Evolutionary conservation across 2,888 invertebrate species (phyloP).

Genomic region (Caenorhabditis panamensis): DNA sequence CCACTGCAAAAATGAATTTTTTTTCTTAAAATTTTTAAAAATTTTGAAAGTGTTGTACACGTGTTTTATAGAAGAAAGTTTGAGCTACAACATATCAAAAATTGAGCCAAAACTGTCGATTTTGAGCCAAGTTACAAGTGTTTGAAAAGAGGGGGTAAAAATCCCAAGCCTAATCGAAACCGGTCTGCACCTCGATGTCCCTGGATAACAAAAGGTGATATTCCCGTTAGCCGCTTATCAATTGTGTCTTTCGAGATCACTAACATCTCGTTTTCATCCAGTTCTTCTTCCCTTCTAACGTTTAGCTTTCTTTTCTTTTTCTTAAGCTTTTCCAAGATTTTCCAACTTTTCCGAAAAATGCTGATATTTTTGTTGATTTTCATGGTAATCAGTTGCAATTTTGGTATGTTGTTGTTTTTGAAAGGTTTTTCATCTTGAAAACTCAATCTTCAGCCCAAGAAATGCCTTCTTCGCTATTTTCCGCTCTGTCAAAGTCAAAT

Average conservation of each 20-base stretch:
- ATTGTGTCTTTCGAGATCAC: not conserved
- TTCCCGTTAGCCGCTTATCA: slow-evolving; percentile 47
- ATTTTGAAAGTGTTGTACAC: no score
- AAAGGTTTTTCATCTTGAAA: not conserved
- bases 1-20: no score
- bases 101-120: no score
- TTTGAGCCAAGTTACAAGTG: no score
- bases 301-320: not conserved
- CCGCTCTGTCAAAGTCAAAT: not conserved
- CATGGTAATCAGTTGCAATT: slow-evolving; percentile 2
- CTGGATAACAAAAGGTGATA: slow-evolving; percentile 24
- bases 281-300: slow-evolving; percentile 16
- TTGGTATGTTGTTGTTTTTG: slow-evolving; percentile 18
- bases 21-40: no score
- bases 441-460: not conserved
- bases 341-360: slow-evolving; percentile 11
- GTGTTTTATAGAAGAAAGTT: no score
- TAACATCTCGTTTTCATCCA: slow-evolving; percentile 34
- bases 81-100: no score
- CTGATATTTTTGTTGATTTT: slow-evolving; percentile 25
- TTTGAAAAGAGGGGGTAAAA: no score
- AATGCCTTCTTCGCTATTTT: no score
- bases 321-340: not conserved
- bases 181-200: not conserved
- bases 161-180: not conserved